These are phyloP conservation scores for Aethina tumida DNA, from an alignment of 1,140 invertebrate species.

Conservation along the genomic window DNA sequence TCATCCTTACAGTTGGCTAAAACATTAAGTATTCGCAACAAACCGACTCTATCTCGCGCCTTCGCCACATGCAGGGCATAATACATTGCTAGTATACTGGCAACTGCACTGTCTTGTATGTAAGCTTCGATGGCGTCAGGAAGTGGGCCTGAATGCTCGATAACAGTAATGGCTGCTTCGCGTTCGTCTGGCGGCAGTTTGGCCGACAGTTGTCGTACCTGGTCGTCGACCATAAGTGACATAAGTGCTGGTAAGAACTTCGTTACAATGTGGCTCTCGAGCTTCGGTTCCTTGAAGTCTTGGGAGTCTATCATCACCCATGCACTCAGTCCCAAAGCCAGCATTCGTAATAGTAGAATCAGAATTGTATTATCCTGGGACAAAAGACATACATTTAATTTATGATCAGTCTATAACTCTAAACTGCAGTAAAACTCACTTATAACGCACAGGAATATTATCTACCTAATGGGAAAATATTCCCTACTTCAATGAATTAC, in stretches of 20 bases:
- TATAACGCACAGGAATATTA: no score
- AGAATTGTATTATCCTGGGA: slow-evolving; percentile 78
- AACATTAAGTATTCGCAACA: slow-evolving; percentile 79
- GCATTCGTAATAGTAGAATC: slow-evolving; percentile 84
- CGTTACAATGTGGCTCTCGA: slow-evolving; percentile 85
- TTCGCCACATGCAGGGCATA: slow-evolving; percentile 82
- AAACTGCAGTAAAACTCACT: no score
- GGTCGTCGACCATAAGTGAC: slow-evolving; percentile 95
- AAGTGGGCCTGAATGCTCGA: slow-evolving; percentile 87
- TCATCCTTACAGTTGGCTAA: slow-evolving; percentile 86
- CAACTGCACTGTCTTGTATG: slow-evolving; percentile 80
- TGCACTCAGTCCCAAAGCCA: slow-evolving; percentile 83
- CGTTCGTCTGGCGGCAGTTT: slow-evolving; percentile 89
- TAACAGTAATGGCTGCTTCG: slow-evolving; percentile 83
- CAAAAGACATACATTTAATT: no score
- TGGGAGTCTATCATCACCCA: slow-evolving; percentile 97
- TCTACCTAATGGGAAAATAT: no score
- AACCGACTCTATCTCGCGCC: slow-evolving; percentile 69
- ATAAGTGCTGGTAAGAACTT: slow-evolving; percentile 92
- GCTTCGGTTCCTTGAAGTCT: slow-evolving; percentile 91
- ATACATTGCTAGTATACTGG: slow-evolving; percentile 89
- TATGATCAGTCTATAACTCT: no score
- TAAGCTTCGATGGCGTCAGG: slow-evolving; percentile 89
- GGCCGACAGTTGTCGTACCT: slow-evolving; percentile 75
- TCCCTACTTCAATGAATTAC: no score